These are phyloP conservation scores for Dicroscelio sp. DNA, from an alignment of 2,888 invertebrate species.

Conservation along the genomic window DNA sequence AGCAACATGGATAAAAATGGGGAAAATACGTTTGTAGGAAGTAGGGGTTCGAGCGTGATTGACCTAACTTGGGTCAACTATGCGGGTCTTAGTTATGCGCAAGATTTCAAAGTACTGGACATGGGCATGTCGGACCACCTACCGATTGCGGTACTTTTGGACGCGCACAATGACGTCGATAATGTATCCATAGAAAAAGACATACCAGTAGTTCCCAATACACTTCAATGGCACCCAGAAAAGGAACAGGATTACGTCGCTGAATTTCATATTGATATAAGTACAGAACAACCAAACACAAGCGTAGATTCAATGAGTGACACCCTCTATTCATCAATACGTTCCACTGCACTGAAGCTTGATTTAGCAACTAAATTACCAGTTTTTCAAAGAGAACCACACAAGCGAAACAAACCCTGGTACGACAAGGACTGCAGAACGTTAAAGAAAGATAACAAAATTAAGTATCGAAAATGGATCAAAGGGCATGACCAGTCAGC, in stretches of 20 bases:
- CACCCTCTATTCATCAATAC: too few relatives aligned
- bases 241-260: too few relatives aligned
- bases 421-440: background rate
- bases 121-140: background rate
- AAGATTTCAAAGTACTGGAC: background rate
- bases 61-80: background rate
- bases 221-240: too few relatives aligned
- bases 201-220: too few relatives aligned
- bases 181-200: too few relatives aligned
- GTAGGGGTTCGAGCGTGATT: background rate
- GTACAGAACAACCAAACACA: too few relatives aligned
- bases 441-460: background rate
- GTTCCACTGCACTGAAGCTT: too few relatives aligned
- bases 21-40: background rate
- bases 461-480: background rate
- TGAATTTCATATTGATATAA: too few relatives aligned
- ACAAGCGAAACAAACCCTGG: conserved; percentile 37
- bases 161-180: too few relatives aligned
- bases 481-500: background rate
- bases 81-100: background rate
- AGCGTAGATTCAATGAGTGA: too few relatives aligned
- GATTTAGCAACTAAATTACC: too few relatives aligned
- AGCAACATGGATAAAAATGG: background rate
- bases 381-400: too few relatives aligned
- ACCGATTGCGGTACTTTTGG: background rate